Base-by-base conservation (phyloP, 2,888 invertebrate species). In the Zelleria hepariella region DNA sequence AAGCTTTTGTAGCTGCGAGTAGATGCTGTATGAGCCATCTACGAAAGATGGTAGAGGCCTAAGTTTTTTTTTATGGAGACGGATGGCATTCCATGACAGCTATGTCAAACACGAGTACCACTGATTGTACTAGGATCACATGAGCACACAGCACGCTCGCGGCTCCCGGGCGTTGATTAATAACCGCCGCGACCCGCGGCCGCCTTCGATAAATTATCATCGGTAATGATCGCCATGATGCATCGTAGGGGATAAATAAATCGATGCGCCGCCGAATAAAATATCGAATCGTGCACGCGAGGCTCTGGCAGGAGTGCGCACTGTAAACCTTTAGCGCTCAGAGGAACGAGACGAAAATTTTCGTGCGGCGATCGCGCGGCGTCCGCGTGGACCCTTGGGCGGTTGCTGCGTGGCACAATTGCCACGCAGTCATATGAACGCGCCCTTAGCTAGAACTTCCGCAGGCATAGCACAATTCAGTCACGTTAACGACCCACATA, bases 151-250 rank as follows among this genome's bases (percentile, higher is more conserved):
- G 24, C 24, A 25, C 8, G n/a, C 24, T 25, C 55, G 26, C 27
- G 27, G 55, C 55, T 56, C 55, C 55, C 55, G 55, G 18, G 55
- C 27, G 32, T 56, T 56, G 55, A 56, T 56, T 56, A 26, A 56
- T 56, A 25, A 23, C 24, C 32, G 55, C 55, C 27, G 53, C 53
- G 55, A 53, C 53, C 53, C 21, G 27, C 32, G 55, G 20, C 55
- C 23, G 32, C 77, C 75, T 77, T 77, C 81, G 78, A 84, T 86
- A 85, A 84, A 85, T 86, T 80, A 85, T 77, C 76, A 77, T 78
- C 78, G 73, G 82, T 82, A 85, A 85, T 83, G 85, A 85, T 83
- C 83, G 74, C 65, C 69, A 68, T 85, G 86, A 86, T 86, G 86
- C 85, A 86, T 86, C 71, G 71, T 73, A 71, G 74, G 15, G 78